phyloP scores from a whole-genome alignment of 2,888 invertebrate genomes.

The Polietes domitor region DNA sequence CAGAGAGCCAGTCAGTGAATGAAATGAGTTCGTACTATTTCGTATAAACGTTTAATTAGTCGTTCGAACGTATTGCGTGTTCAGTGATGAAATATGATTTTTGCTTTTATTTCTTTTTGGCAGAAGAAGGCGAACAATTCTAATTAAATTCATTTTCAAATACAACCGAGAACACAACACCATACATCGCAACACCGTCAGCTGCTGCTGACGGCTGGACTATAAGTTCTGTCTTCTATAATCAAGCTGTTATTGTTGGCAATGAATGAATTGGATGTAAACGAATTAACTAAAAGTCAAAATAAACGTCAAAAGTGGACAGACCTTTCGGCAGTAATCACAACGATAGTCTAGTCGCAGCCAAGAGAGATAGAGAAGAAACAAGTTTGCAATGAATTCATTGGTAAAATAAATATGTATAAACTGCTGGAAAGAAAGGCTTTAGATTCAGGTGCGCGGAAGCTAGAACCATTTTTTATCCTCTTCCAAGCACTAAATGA shows the following conservation, averaged over 20 bases:
- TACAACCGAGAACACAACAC: not conserved
- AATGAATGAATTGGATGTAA: not conserved
- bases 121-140: not conserved
- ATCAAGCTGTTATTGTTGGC: not conserved
- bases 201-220: not conserved
- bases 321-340: too few relatives aligned
- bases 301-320: not conserved
- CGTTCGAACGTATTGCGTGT: not conserved
- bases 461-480: too few relatives aligned
- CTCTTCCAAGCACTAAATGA: too few relatives aligned
- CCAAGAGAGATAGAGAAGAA: too few relatives aligned
- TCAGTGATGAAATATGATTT: conserved; percentile 4
- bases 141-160: not conserved
- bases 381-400: too few relatives aligned
- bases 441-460: too few relatives aligned
- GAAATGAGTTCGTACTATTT: conserved; percentile 3
- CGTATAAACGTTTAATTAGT: conserved; percentile 18
- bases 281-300: not conserved
- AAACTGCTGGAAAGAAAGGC: too few relatives aligned
- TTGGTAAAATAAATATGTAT: too few relatives aligned
- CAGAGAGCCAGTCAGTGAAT: not conserved
- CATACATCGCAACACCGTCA: not conserved
- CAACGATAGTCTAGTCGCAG: too few relatives aligned
- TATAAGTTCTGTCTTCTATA: not conserved
- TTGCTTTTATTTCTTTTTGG: not conserved